Conservation (phyloP, 2,888 invertebrate species). For the Ectemnius cavifrons region DNA sequence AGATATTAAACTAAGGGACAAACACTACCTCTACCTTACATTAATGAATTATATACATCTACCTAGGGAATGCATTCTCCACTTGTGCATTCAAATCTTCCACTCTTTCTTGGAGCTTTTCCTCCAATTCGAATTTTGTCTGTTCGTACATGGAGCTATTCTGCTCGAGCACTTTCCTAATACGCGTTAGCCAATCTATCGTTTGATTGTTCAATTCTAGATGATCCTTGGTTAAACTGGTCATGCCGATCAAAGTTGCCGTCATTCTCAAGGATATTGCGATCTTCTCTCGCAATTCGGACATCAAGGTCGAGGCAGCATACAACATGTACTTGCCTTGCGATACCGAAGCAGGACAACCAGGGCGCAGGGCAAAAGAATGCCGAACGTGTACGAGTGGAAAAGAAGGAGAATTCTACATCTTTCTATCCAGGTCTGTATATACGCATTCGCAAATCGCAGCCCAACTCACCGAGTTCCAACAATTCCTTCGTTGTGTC, state of each 20-base stretch:
- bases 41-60: neutral
- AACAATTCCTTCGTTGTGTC: constrained; percentile 89
- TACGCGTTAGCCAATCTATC: constrained; percentile 89
- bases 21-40: too few relatives aligned
- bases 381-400: neutral
- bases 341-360: neutral
- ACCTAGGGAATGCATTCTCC: constrained; percentile 85
- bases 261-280: constrained; percentile 83
- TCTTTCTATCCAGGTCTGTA: too few relatives aligned
- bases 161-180: constrained; percentile 89
- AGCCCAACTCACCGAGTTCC: constrained; percentile 76
- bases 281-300: constrained; percentile 85
- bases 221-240: constrained; percentile 86
- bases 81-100: constrained; percentile 86
- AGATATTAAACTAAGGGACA: too few relatives aligned
- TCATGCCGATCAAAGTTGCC: constrained; percentile 87
- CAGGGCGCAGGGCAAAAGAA: too few relatives aligned
- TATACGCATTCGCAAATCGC: too few relatives aligned
- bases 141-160: constrained; percentile 90
- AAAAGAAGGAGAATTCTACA: too few relatives aligned
- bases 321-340: constrained; percentile 87
- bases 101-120: constrained; percentile 84
- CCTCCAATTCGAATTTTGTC: constrained; percentile 91
- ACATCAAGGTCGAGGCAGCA: constrained; percentile 86
- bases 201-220: constrained; percentile 89